phyloP scores from a whole-genome alignment of 2,113 vertebrate species.

The Gambusia affinis region DNA sequence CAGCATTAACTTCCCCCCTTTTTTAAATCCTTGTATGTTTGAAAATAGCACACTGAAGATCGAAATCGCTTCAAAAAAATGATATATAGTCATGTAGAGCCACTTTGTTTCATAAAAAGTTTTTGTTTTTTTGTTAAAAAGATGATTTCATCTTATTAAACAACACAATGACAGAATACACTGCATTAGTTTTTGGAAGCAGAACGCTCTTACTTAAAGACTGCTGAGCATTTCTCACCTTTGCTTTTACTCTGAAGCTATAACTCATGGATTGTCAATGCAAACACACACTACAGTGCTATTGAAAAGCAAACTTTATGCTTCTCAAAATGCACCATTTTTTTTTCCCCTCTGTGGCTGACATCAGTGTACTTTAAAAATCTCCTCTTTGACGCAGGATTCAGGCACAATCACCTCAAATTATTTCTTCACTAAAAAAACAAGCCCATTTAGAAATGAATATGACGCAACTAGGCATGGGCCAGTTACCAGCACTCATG shows the following conservation, averaged over 20 bases:
- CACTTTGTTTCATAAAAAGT: background rate
- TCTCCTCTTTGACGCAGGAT: conserved; percentile 34
- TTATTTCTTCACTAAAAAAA: conserved; percentile 12
- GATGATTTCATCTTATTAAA: conserved; percentile 47
- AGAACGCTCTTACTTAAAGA: conserved; percentile 40
- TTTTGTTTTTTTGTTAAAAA: conserved; percentile 4
- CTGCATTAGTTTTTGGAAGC: conserved; percentile 52
- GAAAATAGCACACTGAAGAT: conserved; percentile 47
- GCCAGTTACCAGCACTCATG: no score
- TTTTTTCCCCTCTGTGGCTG: conserved; percentile 18
- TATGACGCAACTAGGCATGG: conserved; percentile 8
- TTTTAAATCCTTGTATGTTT: conserved; percentile 21
- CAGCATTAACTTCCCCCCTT: conserved; percentile 16
- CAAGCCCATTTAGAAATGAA: background rate
- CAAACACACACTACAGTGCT: conserved; percentile 56
- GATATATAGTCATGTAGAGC: background rate
- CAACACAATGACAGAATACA: conserved; percentile 26
- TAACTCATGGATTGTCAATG: conserved; percentile 79
- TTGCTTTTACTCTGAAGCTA: conserved; percentile 29
- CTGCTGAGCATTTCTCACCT: conserved; percentile 11
- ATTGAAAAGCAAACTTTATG: conserved; percentile 32
- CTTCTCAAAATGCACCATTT: conserved; percentile 29
- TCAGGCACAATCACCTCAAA: conserved; percentile 9
- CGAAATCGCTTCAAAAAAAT: conserved; percentile 23
- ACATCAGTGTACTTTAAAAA: conserved; percentile 49